Conservation (phyloP, 2,888 invertebrate species). For the Thecophora atra region DNA sequence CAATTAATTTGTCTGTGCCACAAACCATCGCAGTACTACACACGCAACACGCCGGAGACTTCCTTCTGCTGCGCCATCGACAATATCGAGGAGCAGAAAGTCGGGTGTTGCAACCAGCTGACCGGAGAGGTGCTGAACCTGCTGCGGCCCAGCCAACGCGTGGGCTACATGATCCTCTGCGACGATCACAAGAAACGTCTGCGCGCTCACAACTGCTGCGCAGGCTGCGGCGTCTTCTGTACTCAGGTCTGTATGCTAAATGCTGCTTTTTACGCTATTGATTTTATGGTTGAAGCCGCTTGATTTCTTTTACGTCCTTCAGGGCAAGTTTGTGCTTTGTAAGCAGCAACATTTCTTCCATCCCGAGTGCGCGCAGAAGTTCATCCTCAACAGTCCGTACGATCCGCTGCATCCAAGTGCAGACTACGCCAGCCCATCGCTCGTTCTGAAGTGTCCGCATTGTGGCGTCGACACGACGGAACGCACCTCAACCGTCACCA, state of each 20-base stretch:
- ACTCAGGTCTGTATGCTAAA: slow-evolving; percentile 73
- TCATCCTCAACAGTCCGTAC: slow-evolving; percentile 62
- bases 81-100: slow-evolving; percentile 75
- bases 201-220: slow-evolving; percentile 85
- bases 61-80: slow-evolving; percentile 78
- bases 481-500: slow-evolving; percentile 69
- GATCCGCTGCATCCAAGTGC: slow-evolving; percentile 65
- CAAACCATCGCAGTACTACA: slow-evolving; percentile 68
- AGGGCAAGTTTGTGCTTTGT: slow-evolving; percentile 88
- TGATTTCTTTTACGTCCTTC: slow-evolving; percentile 37
- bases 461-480: slow-evolving; percentile 73
- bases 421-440: slow-evolving; percentile 61
- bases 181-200: slow-evolving; percentile 80
- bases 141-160: slow-evolving; percentile 75
- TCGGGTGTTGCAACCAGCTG: slow-evolving; percentile 83
- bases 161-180: slow-evolving; percentile 84
- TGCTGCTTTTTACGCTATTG: neutral
- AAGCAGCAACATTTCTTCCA: slow-evolving; percentile 83
- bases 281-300: neutral
- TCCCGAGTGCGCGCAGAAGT: slow-evolving; percentile 75
- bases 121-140: slow-evolving; percentile 70
- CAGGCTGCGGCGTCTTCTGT: slow-evolving; percentile 89
- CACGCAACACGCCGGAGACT: slow-evolving; percentile 67
- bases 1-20: slow-evolving; percentile 68
- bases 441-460: slow-evolving; percentile 74